Conservation (phyloP, 2,888 invertebrate genomes). For the Cylloceria caligata region DNA sequence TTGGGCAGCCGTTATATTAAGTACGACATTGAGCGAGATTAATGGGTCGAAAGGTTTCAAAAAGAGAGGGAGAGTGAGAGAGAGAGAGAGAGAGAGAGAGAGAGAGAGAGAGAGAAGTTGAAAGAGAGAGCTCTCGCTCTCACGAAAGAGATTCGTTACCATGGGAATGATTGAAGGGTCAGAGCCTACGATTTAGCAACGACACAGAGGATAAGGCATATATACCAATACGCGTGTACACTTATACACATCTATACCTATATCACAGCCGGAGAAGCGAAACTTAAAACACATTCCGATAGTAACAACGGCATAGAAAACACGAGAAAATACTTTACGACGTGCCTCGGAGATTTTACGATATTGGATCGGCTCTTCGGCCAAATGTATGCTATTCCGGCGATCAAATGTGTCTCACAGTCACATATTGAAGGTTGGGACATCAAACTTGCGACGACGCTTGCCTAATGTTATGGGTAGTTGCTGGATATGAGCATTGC, state of each 20-base stretch:
- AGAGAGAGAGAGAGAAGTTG: conserved; percentile 52
- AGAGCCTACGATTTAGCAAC: conserved; percentile 50
- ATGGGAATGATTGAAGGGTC: conserved; percentile 77
- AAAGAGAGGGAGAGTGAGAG: conserved; percentile 55
- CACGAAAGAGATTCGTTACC: conserved; percentile 73
- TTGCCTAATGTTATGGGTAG: background rate
- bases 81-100: conserved; percentile 47
- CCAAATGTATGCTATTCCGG: conserved; percentile 48
- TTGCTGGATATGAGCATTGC: too few species aligned
- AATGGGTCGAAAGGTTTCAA: conserved; percentile 77
- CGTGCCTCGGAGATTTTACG: conserved; percentile 65
- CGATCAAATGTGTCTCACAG: conserved; percentile 11
- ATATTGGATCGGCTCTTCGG: conserved; percentile 65
- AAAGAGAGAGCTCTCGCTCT: too few species aligned
- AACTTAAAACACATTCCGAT: conserved; percentile 73
- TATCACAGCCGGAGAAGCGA: conserved; percentile 22
- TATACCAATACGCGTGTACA: too few species aligned
- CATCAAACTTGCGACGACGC: conserved; percentile 20
- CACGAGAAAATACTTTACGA: conserved; percentile 46
- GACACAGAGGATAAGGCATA: background rate
- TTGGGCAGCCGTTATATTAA: conserved; percentile 75
- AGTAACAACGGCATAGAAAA: conserved; percentile 17
- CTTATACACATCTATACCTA: background rate
- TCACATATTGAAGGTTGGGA: background rate
- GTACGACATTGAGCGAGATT: conserved; percentile 75